phyloP scores from a whole-genome alignment of 1,140 invertebrate genomes.

The Triops cancriformis region DNA sequence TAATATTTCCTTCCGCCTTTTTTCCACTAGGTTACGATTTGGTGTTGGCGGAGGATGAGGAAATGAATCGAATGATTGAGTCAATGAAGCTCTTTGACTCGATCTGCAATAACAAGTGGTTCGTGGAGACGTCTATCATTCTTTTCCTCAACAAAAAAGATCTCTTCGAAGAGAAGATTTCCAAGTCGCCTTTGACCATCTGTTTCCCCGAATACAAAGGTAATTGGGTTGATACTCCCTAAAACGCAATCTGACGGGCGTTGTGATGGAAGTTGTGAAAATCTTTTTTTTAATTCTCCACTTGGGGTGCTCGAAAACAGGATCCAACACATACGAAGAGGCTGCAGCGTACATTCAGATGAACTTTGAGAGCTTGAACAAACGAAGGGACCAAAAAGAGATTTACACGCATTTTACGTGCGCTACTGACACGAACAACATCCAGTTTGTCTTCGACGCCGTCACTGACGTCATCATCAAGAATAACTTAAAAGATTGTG shows the following conservation, averaged over 20 bases:
- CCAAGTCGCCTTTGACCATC: conserved; percentile 81
- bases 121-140: conserved; percentile 94
- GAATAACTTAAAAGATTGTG: conserved; percentile 87
- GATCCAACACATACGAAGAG: conserved; percentile 75
- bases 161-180: conserved; percentile 88
- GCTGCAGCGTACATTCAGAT: conserved; percentile 78
- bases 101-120: conserved; percentile 98
- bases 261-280: too few relatives aligned
- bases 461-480: conserved; percentile 90
- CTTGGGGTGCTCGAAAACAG: conserved; percentile 40
- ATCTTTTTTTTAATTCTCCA: conserved; percentile 19
- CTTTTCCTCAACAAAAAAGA: conserved; percentile 95
- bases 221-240: too few relatives aligned
- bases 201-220: conserved; percentile 91
- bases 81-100: conserved; percentile 92
- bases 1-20: conserved; percentile 41
- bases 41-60: conserved; percentile 58
- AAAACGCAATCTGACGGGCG: too few relatives aligned
- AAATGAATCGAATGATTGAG: conserved; percentile 78
- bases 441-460: conserved; percentile 85
- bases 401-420: conserved; percentile 89
- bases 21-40: conserved; percentile 57
- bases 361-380: conserved; percentile 82
- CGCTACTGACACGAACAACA: conserved; percentile 84
- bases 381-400: conserved; percentile 76